Base-by-base conservation (phyloP, 2,113 vertebrate species). In the human region DNA sequence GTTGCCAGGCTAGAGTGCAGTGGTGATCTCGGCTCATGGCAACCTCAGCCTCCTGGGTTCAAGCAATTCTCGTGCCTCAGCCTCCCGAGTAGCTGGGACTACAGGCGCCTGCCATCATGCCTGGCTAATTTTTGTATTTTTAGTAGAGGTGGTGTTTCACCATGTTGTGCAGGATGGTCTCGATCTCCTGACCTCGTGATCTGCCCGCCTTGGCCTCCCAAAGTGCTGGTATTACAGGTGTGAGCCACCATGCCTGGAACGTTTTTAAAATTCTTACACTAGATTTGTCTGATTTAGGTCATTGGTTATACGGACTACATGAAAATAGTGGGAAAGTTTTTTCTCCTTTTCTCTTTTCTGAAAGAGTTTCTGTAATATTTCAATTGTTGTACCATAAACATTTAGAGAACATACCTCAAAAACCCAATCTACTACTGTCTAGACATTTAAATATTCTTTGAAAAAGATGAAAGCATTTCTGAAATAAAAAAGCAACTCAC, bases 401-500 rank as follows among this genome's bases (percentile, higher is more conserved):
- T 82, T 83, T 70, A 94, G 14, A 72, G 25, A 82, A 12, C 9
- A 72, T 0, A 55, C 20, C 27, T 87, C 23, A 82, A 95, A 93
- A 90, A 50, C 68, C 23, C 52, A 6, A 7, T 6, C 5, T 43
- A 40, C 23, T 61, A n/a, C 16, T 72, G 73, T 12, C 20, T 50
- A 38, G 13, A 25, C 59, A 88, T 35, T 80, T 80, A 38, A 73
- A 40, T 72, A 61, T 55, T 16, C 35, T 57, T 92, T 50, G 12
- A 68, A 79, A 87, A 93, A 75, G 8, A 78, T 64, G 27, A 81
- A 93, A 17, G 8, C 30, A 11, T 9, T 76, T 17, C 8, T 89
- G 35, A 94, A 86, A 79, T 50, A 13, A 88, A 40, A 7, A 94
- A 88, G 25, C 12, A 90, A 84, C 38, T 80, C 6, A 57, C 32